Base-by-base conservation (phyloP, 2,888 invertebrate genomes). In the Pollenia griseotomentosa region DNA sequence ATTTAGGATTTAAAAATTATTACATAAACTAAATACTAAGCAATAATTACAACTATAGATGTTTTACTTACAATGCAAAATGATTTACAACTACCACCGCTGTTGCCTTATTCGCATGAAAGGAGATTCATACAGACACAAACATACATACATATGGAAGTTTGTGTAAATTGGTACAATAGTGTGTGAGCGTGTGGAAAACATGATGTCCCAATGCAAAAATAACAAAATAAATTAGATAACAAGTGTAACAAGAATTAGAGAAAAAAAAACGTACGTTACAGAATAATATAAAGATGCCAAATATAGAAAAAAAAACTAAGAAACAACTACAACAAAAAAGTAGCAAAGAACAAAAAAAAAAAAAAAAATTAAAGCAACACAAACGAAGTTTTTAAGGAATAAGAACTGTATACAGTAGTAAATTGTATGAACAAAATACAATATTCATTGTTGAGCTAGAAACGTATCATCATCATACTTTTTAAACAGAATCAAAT, bases 191-290 rank as follows among this genome's bases (percentile, higher is more conserved):
- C 57, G 63, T 51, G 33, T 57, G 77, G 63, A 73, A 65, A 80
- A 70, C 63, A 59, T 75, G 74, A 74, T 78, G 74, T 80, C 53
- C 71, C 59, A 73, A 53, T 59, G 71, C 75, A 83, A 77, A 86
- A 51, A 73, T 83, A 83, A 75, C 75, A 83, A 83, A 83, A 83
- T 80, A 86, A 86, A 83, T 80, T 80, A 83, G 75, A 86, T 86
- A 77, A 77, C 79, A 83, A 86, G 70, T 75, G 82, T 79, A 74
- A 78, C 77, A 74, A 70, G 63, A 82, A 86, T 86, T 78, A 78
- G 53, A 77, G 75, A 81, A 73, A 44, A 48, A 23, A 42, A 46
- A 66, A 23, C 23, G 2, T 2, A 74, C 46, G 48, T 57, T 57
- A n/a, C 63, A 61, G 10, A 55, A 65, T 33, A 85, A 65, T 61